phyloP scores from a whole-genome alignment of 2,113 vertebrate genomes.

The Corapipo altera region DNA sequence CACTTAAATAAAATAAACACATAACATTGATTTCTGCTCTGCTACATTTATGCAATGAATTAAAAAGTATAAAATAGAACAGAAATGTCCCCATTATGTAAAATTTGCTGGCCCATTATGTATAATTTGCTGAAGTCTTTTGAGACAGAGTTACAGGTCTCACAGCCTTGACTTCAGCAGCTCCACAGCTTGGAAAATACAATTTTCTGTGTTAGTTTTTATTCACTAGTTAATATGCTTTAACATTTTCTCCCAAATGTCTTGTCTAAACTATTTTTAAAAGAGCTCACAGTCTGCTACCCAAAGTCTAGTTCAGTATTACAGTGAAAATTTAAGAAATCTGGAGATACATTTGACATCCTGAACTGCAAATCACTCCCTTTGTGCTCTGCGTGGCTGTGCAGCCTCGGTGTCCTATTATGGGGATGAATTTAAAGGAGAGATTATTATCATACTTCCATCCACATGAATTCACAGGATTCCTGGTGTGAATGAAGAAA shows the following conservation, averaged over 20 bases:
- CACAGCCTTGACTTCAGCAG: not conserved
- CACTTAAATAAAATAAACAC: conserved; percentile 2
- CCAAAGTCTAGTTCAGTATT: conserved; percentile 14
- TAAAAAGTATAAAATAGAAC: not conserved
- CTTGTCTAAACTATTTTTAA: conserved; percentile 51
- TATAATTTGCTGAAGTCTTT: conserved; percentile 38
- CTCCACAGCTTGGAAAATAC: not conserved
- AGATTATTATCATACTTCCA: conserved; percentile 1
- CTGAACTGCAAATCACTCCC: not conserved
- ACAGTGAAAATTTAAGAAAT: not conserved
- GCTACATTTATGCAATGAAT: not conserved
- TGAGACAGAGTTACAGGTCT: not conserved
- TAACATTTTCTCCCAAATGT: conserved; percentile 6
- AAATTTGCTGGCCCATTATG: conserved; percentile 42
- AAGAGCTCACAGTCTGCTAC: conserved; percentile 32
- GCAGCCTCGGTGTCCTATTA: not conserved
- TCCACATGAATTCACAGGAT: conserved; percentile 44
- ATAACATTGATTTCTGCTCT: not conserved
- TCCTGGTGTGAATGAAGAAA: conserved; percentile 56
- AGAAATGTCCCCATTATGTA: conserved; percentile 23
- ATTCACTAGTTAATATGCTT: conserved; percentile 27
- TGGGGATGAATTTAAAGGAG: not conserved
- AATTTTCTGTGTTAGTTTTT: not conserved
- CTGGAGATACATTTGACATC: not conserved
- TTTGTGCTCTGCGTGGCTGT: not conserved